Conservation (phyloP, 2,113 vertebrate genomes). For the Gobius niger region DNA sequence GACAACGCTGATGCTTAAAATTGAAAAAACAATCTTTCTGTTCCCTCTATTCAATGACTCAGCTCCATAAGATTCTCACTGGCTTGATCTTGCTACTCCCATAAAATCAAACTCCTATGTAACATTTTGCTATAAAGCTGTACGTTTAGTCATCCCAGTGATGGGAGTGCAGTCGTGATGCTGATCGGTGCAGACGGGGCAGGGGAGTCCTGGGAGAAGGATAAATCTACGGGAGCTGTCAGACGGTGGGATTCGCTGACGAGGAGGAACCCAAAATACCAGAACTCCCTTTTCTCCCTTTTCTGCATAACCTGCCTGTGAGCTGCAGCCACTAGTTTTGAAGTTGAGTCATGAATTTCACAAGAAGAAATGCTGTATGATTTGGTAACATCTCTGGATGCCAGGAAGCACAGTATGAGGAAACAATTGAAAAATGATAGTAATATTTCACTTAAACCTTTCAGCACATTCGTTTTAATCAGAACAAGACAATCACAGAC, state of each 20-base stretch:
- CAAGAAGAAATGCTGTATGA: neutral
- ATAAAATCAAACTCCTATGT: neutral
- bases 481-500: too few species aligned
- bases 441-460: too few species aligned
- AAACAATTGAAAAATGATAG: too few species aligned
- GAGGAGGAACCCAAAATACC: slow-evolving; percentile 2
- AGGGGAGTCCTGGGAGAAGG: neutral
- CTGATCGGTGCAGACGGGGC: neutral
- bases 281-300: neutral
- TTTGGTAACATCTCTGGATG: neutral
- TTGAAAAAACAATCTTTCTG: too few species aligned
- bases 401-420: too few species aligned
- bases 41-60: too few species aligned
- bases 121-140: neutral
- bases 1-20: too few species aligned
- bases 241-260: neutral
- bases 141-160: neutral
- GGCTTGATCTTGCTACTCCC: too few species aligned
- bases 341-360: neutral
- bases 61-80: too few species aligned
- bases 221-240: slow-evolving; percentile 1
- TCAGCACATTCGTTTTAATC: too few species aligned
- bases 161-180: neutral
- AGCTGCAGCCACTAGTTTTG: neutral
- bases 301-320: neutral